A percentile compares a stretch with the other conserved stretches of the same genome.
Evolutionary conservation across 2,113 vertebrate genomes (phyloP).

Genomic region (Ptyas mucosa): DNA sequence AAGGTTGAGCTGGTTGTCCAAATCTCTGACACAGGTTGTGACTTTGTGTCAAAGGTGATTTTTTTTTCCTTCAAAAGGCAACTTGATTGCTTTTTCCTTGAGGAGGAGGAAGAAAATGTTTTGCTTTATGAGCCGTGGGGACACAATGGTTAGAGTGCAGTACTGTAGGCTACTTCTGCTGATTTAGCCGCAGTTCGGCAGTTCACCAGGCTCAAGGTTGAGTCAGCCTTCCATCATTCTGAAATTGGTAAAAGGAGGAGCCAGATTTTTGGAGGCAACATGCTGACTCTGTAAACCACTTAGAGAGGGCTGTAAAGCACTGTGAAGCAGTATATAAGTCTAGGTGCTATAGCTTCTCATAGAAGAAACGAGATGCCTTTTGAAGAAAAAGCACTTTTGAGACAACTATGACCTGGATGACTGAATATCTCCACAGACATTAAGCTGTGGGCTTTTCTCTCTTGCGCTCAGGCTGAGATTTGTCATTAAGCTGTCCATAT

Average conservation of each 20-base stretch:
- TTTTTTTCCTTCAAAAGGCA: background rate
- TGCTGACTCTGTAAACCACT: no score
- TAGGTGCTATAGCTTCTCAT: background rate
- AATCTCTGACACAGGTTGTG: background rate
- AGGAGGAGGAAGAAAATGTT: background rate
- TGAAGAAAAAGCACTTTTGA: background rate
- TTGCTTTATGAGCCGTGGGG: background rate
- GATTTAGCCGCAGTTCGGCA: no score
- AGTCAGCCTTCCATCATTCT: no score
- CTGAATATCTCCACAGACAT: background rate
- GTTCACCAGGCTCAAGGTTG: no score
- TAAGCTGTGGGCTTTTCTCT: no score
- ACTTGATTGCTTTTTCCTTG: background rate
- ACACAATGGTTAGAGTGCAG: no score
- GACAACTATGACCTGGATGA: background rate
- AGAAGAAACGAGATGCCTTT: background rate
- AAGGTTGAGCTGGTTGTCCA: background rate
- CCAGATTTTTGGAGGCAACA: no score
- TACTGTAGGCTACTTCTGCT: no score
- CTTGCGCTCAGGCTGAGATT: no score
- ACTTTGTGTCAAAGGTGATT: background rate
- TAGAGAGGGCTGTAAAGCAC: no score
- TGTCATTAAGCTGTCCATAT: background rate
- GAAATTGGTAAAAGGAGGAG: no score
- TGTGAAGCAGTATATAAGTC: no score